Conservation (phyloP, 64 coral and sea anemone genomes). For the Montipora cactus region DNA sequence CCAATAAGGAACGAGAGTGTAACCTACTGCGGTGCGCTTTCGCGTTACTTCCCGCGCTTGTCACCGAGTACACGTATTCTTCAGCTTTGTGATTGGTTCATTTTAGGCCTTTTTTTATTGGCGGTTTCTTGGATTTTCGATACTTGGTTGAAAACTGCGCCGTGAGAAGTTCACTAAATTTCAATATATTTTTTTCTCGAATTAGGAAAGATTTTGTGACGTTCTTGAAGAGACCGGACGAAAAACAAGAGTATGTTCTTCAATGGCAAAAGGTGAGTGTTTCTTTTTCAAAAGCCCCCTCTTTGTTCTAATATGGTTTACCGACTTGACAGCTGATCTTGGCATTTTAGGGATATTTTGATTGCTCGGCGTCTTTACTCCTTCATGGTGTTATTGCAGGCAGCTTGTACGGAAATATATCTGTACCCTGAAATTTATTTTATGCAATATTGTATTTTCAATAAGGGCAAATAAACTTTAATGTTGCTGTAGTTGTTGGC, state of each 20-base stretch:
- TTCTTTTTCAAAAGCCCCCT: too few species aligned
- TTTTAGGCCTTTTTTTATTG: not conserved
- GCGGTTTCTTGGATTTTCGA: not conserved
- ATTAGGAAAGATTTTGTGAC: conserved; percentile 89
- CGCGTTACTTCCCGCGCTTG: not conserved
- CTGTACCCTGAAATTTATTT: too few species aligned
- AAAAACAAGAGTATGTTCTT: conserved; percentile 92
- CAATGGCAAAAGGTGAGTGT: conserved; percentile 90
- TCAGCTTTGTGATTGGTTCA: too few species aligned
- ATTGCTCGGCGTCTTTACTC: too few species aligned
- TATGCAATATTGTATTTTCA: too few species aligned
- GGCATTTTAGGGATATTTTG: too few species aligned
- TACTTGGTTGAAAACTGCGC: not conserved
- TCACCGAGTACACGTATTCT: not conserved
- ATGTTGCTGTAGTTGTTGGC: too few species aligned
- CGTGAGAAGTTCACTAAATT: not conserved
- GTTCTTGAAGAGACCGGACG: conserved; percentile 92
- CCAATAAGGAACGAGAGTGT: not conserved
- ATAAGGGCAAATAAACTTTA: too few species aligned
- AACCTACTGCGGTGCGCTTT: not conserved
- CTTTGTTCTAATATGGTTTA: too few species aligned
- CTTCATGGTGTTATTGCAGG: too few species aligned
- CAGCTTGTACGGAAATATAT: too few species aligned
- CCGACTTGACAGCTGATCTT: too few species aligned
- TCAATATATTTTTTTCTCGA: not conserved